A percentile compares a stretch with the other conserved stretches of the same genome.
phyloP scores from a whole-genome alignment of 2,797 vertebrate genomes.

The Anguilla marmorata region DNA sequence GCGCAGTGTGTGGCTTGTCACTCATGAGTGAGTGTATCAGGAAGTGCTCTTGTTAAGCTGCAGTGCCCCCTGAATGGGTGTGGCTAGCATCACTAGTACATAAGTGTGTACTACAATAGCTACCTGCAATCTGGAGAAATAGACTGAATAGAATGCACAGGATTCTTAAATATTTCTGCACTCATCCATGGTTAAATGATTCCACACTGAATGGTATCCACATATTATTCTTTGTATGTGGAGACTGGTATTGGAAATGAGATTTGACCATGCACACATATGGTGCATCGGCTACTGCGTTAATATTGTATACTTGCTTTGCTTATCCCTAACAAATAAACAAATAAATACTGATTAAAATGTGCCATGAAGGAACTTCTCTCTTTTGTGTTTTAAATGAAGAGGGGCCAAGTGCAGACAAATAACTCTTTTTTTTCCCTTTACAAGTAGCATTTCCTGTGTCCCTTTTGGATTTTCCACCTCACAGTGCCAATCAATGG shows the following conservation, averaged over 20 bases:
- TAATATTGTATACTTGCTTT: not conserved
- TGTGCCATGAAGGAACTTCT: conserved; percentile 73
- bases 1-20: not conserved
- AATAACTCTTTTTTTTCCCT: conserved; percentile 72
- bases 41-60: not conserved
- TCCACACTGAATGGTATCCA: not conserved
- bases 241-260: not conserved
- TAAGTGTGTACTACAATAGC: not conserved
- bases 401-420: conserved; percentile 68
- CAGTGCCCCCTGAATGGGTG: not conserved
- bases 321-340: not conserved
- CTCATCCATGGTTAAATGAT: not conserved
- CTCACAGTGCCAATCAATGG: conserved; percentile 81
- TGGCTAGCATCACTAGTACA: not conserved
- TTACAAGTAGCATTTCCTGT: conserved; percentile 79
- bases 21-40: not conserved
- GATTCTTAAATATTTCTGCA: not conserved
- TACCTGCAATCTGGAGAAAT: not conserved
- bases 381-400: conserved; percentile 63
- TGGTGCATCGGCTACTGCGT: not conserved
- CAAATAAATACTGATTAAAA: not conserved
- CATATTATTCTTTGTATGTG: not conserved
- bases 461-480: conserved; percentile 74
- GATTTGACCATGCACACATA: not conserved
- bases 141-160: not conserved